Evolutionary conservation across 1,140 invertebrate genomes (phyloP).

Genomic region (Linepithema humile): DNA sequence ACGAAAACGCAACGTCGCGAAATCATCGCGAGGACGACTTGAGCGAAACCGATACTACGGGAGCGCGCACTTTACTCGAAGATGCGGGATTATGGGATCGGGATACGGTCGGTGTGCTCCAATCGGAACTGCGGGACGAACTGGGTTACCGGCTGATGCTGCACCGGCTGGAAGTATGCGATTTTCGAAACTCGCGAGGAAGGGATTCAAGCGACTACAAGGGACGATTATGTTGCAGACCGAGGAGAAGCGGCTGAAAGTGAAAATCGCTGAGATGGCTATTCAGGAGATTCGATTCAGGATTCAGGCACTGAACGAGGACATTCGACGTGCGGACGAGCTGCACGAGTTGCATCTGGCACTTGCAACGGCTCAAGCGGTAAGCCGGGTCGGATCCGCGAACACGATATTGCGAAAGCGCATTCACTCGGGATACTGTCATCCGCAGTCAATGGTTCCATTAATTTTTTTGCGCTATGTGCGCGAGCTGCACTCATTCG

Average conservation of each 20-base stretch:
- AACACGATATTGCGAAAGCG: constrained; percentile 18
- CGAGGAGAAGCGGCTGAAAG: constrained; percentile 68
- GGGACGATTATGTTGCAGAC: constrained; percentile 57
- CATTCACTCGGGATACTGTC: constrained; percentile 27
- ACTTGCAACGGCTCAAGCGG: constrained; percentile 42
- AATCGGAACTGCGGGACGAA: constrained; percentile 23
- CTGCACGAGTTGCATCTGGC: constrained; percentile 55
- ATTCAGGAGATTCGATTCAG: constrained; percentile 67
- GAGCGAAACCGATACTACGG: neutral
- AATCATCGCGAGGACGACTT: neutral
- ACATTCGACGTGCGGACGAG: constrained; percentile 65
- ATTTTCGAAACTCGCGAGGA: neutral
- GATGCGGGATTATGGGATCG: neutral
- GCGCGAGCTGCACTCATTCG: neutral
- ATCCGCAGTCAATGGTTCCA: constrained; percentile 14
- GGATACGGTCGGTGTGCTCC: neutral
- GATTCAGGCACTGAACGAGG: constrained; percentile 60
- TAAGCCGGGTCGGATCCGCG: constrained; percentile 28
- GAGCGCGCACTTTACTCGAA: neutral
- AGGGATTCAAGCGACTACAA: neutral
- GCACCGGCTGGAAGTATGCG: constrained; percentile 59
- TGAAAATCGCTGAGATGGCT: constrained; percentile 70
- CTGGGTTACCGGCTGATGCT: constrained; percentile 52
- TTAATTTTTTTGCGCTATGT: constrained; percentile 4
- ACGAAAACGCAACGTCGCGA: neutral